Base-by-base conservation (phyloP, 2,797 vertebrate species). In the Megaceryle alcyon region DNA sequence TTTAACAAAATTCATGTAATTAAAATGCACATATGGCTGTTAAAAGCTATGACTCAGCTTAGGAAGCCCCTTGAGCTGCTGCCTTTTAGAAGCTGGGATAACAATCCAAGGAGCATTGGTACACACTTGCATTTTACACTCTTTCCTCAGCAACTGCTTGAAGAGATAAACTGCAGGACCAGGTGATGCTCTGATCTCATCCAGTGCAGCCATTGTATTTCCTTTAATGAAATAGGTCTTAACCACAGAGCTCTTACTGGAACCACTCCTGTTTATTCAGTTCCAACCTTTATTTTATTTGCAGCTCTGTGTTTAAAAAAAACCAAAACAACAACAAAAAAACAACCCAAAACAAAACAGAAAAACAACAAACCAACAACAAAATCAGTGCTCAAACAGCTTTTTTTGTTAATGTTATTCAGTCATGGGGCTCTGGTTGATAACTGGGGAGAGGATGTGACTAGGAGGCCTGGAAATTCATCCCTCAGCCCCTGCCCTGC, bases 141-240 rank as follows among this genome's bases (percentile, higher is more conserved):
- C 23, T 44, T 48, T 39, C 48, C 22, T 85, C 28, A 54, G 43
- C 53, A 53, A 14, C 28, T 78, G 46, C 20, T 53, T 69, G 44
- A 20, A 64, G 81, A 80, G 20, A 35, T 3, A 72, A 76, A 56
- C 28, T 56, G 37, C 46, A 57, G 51, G n/a, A 22, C 41, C 21
- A 46, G 70, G 10, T 43, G 16, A 35, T 51, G 53, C 48, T 87
- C 66, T 73, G 28, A n/a, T 81, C 37, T 84, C 39, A 41, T 29
- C 41, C 0, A 0, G 10, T 49, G 46, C 48, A 89, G 43, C n/a
- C 44, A 19, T 6, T 54, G 31, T 28, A 3, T 79, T 64, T 59
- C 28, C 44, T 95, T 53, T 78, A 64, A 68, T 57, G 43, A 43
- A 66, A 48, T n/a, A 60, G 26, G 41, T 57, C 19, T 82, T 39